Base-by-base conservation (phyloP, 2,797 vertebrate species). In the Natrix natrix region DNA sequence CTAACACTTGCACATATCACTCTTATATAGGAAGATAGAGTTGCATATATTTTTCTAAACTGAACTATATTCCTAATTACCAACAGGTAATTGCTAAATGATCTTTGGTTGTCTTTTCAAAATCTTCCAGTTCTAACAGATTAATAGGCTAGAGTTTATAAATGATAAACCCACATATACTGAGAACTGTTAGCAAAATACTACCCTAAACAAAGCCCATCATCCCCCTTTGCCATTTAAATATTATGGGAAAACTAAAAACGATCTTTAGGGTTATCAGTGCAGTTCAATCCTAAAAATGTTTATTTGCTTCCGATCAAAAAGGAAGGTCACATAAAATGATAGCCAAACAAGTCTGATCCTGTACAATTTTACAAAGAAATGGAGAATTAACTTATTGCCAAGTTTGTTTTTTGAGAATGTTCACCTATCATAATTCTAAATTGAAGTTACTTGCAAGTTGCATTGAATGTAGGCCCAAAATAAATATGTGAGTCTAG, bases 71-170 rank as follows among this genome's bases (percentile, higher is more conserved):
- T 26, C 37, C 43, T 83, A 83, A 48, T 48, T 48, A 43, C 20
- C 20, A 83, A 48, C 48, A 22, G 56, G 95, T 91, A 32, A 28
- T 24, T 78, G 60, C 56, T 91, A 7, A 95, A 89, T 89, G 6
- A 95, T 88, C n/a, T 61, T 90, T 66, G 52, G 88, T 37, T 92
- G 93, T 91, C 91, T 83, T 92, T 92, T 59, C 86, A 55, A 93
- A 60, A 37, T 87, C 90, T 94, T 86, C 13, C 11, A 87, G 56
- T 88, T 86, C 66, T 74, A 87, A 59, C 56, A 60, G 48, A 8
- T 48, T 86, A 17, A 24, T 26, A 90, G 8, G 11, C 26, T n/a
- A 88, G 26, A 12, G 3, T 83, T 86, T 90, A 55, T 0, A 32
- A 57, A 57, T 88, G 57, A 28, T 92, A 66, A 94, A 92, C 13